Evolutionary conservation across 1,140 invertebrate species (phyloP), one percentile per base, ranked within the genome.

Genomic region (Penaeus chinensis): DNA sequence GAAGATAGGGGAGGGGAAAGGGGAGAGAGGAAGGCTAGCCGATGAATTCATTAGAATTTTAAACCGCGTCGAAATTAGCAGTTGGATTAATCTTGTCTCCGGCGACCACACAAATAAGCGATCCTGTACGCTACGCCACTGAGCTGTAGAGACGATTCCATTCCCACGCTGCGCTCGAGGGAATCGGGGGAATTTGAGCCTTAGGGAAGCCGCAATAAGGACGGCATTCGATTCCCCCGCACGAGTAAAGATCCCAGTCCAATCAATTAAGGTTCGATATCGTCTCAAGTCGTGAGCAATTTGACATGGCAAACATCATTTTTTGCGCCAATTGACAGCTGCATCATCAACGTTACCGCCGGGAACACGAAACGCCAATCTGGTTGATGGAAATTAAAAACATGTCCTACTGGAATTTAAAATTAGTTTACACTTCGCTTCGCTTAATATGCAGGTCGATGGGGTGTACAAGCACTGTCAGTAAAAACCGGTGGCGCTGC

Each of bases 41-140:
- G 82, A 87, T 87, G 82, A 81, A 80, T 87, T 87, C 86, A 87
- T 87, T 87, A 87, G 86, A 87, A 87, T 87, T 87, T 87, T 87
- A 87, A 87, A 87, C 86, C 86, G 65, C 27, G 47, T 80, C 82
- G 86, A 87, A 87, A 87, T 87, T 87, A 87, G 80, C 79, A 87
- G 80, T 80, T 47, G 80, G 82, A 87, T 87, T 87, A 87, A 87
- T 87, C 86, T 80, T 47, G 71, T 87, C 81, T 78, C 60, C n/a
- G 65, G 61, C 63, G 61, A 24, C 47, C 20, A 7, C 60, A 7
- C 7, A 47, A 54, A 27, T n/a, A 24, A 18, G 20, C n/a, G 60
- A 83, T 77, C 82, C 65, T 87, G 71, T 27, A 1, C 86, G 54
- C 19, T 87, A n/a, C 63, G 80, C 37, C 22, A 24, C 32, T 13